Base-by-base conservation (phyloP, 1,140 invertebrate genomes). In the Psix sp. region DNA sequence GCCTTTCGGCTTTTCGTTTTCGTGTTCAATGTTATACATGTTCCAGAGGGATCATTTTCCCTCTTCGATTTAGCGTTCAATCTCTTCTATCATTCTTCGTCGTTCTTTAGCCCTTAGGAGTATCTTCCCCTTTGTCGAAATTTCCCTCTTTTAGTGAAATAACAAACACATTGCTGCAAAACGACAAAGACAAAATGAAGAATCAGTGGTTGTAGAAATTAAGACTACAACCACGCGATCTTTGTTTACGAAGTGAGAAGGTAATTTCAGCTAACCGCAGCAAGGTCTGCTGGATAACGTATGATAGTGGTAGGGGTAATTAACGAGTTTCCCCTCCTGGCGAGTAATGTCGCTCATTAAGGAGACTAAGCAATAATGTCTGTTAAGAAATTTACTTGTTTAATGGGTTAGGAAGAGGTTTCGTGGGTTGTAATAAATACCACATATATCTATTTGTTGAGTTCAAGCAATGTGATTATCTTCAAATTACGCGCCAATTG, bases 311-410 rank as follows among this genome's bases (percentile, higher is more conserved):
- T 33, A 77, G 74, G 80, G 80, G 76, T 87, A 86, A 87, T 85
- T 86, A 86, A 86, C 82, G 84, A 82, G 81, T 81, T 81, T 82
- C 82, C 77, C 80, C 76, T 76, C 74, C 76, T 49, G 56, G 54
- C 76, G 80, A 85, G 80, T 86, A 84, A 87, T 86, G 79, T 78
- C 75, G 49, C 81, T 86, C 84, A 84, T 87, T 86, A 86, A 70
- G 77, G 78, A 63, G 79, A 77, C 76, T 77, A 51, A 63, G 54
- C 9, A 65, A 71, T 29, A 16, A 39, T 26, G 42, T 39, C 45
- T 35, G 59, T 59, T 52, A 63, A 65, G 51, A 65, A 65, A 72
- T 59, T 57, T 36, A 45, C 59, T 59, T 31, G 42, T 48, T 62
- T 56, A 62, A 62, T 71, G 33, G 49, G 24, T 52, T 52, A 54